phyloP scores from a whole-genome alignment of 2,888 invertebrate species.

The Stratiomys singularior region DNA sequence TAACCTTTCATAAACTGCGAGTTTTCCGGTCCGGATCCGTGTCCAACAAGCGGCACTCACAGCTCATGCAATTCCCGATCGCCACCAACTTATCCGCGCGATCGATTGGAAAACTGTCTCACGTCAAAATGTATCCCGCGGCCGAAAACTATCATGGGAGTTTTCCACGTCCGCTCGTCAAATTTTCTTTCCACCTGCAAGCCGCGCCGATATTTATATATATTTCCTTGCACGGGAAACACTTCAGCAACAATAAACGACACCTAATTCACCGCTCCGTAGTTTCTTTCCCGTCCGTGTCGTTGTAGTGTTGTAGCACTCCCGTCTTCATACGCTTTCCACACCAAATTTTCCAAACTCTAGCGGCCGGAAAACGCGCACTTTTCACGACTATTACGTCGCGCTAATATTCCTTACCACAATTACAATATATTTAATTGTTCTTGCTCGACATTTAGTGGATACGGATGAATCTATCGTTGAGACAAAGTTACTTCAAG shows the following conservation, averaged over 20 bases:
- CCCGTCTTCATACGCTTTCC: slow-evolving; percentile 22
- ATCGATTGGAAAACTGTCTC: slow-evolving; percentile 1
- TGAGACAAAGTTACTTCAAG: neutral
- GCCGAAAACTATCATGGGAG: neutral
- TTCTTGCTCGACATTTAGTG: neutral
- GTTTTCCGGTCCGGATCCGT: slow-evolving; percentile 20
- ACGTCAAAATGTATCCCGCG: slow-evolving; percentile 13
- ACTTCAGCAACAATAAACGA: neutral
- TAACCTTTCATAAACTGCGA: neutral
- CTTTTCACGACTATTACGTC: slow-evolving; percentile 7
- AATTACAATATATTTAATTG: neutral
- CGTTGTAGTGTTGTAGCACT: neutral
- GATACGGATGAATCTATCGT: neutral
- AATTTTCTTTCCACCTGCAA: neutral
- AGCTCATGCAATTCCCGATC: slow-evolving; percentile 5
- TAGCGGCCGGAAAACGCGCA: slow-evolving; percentile 39
- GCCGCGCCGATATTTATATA: neutral
- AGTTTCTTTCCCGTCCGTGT: neutral
- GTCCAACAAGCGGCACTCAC: neutral
- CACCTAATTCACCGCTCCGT: slow-evolving; percentile 16
- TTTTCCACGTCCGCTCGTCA: slow-evolving; percentile 10
- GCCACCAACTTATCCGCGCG: slow-evolving; percentile 6
- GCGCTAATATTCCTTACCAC: neutral
- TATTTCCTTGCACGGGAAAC: neutral
- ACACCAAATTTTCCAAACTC: neutral